Conservation (phyloP, 2,113 vertebrate genomes). For the Butorides virescens region DNA sequence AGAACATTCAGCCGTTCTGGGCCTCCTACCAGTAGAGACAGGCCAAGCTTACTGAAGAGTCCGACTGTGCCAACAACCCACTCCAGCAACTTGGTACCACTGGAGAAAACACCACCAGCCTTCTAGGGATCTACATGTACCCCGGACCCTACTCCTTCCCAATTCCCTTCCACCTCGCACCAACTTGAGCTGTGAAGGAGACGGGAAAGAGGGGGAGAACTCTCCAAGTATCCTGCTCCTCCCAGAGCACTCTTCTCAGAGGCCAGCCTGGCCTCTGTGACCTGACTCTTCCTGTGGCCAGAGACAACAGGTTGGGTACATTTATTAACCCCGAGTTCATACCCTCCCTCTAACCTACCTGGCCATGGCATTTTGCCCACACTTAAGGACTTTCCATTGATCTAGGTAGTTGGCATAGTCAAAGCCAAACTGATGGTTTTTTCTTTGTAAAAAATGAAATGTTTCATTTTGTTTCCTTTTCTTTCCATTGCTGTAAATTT, state of each 20-base stretch:
- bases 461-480: background rate
- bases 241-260: background rate
- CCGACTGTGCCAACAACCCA: background rate
- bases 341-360: background rate
- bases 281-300: conserved; percentile 7
- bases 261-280: background rate
- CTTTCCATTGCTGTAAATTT: conserved; percentile 49
- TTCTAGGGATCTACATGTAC: conserved; percentile 22
- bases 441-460: background rate
- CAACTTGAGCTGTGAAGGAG: background rate
- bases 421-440: conserved; percentile 24
- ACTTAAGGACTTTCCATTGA: conserved; percentile 20
- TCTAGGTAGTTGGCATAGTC: conserved; percentile 19
- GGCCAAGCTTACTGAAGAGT: conserved; percentile 91
- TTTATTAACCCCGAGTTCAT: background rate
- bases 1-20: conserved; percentile 96
- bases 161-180: background rate
- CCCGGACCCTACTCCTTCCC: background rate
- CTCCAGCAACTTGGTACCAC: background rate
- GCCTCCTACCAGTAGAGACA: conserved; percentile 97
- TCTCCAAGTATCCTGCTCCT: background rate
- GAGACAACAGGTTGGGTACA: background rate
- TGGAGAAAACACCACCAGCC: conserved; percentile 24
- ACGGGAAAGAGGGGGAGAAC: background rate
- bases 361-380: background rate